Evolutionary conservation across 2,113 vertebrate genomes (phyloP).

Genomic region (Cyanistes caeruleus): DNA sequence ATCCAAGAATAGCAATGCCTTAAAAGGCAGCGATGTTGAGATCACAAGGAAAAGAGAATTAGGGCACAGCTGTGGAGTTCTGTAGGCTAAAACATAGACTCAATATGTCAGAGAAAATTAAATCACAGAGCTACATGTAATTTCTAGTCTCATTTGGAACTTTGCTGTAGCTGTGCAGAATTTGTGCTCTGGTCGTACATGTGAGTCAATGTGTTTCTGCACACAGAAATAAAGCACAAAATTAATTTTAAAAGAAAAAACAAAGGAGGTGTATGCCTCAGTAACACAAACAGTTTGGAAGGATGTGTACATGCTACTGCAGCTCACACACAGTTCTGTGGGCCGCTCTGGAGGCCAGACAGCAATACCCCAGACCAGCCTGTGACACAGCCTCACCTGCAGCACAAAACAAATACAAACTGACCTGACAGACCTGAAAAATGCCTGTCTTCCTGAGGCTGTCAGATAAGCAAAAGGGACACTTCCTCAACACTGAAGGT

Average conservation of each 20-base stretch:
- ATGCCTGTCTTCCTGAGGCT: rapidly evolving
- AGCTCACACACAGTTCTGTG: background rate
- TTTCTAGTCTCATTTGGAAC: conserved; percentile 40
- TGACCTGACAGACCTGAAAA: background rate
- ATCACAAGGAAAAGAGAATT: conserved; percentile 83
- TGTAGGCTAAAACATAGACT: conserved; percentile 88
- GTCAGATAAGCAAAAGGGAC: background rate
- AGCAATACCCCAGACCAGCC: background rate
- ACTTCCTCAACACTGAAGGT: background rate
- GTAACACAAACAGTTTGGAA: background rate
- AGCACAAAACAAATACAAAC: background rate
- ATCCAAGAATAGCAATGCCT: conserved; percentile 79
- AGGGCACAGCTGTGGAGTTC: conserved; percentile 89
- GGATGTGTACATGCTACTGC: background rate
- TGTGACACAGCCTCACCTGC: background rate
- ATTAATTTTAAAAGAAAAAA: background rate
- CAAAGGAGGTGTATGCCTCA: background rate
- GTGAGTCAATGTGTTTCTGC: background rate
- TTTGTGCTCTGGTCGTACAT: conserved; percentile 3
- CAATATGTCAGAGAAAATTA: conserved; percentile 89
- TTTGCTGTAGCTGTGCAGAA: conserved; percentile 37
- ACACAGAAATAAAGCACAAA: background rate
- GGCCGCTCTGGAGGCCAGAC: background rate
- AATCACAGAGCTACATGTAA: conserved; percentile 75
- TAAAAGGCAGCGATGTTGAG: conserved; percentile 82